These are phyloP conservation scores for Semicossyphus pulcher DNA, from an alignment of 2,113 vertebrate species.

Conservation along the genomic window DNA sequence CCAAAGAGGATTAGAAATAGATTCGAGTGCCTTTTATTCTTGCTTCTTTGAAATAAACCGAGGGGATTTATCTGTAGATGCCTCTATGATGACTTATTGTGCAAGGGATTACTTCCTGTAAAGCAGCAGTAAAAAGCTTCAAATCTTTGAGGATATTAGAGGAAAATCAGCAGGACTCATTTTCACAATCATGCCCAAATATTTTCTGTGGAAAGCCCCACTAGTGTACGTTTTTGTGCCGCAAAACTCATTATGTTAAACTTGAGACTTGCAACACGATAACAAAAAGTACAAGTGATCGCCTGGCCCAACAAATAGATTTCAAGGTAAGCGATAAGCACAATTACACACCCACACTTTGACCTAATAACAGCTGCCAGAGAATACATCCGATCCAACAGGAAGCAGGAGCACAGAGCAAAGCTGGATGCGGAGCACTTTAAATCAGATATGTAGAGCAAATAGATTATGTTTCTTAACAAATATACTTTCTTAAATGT, in stretches of 20 bases:
- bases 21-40: conserved; percentile 6
- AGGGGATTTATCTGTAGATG: neutral
- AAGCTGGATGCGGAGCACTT: too few relatives aligned
- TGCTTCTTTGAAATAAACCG: neutral
- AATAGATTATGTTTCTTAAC: too few relatives aligned
- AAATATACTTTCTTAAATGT: too few relatives aligned
- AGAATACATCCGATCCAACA: too few relatives aligned
- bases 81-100: conserved; percentile 1
- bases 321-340: too few relatives aligned
- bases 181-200: neutral
- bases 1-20: conserved; percentile 20
- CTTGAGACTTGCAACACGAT: neutral
- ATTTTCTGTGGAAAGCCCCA: neutral
- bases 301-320: too few relatives aligned
- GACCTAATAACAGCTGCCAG: too few relatives aligned
- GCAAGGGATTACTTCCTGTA: neutral
- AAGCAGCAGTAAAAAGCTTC: too few relatives aligned
- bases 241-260: neutral
- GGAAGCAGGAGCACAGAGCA: too few relatives aligned
- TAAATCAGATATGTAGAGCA: too few relatives aligned
- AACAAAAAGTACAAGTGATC: neutral
- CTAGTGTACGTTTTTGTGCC: neutral
- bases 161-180: neutral
- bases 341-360: too few relatives aligned
- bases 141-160: neutral